A percentile compares a stretch with the other conserved stretches of the same genome.
Evolutionary conservation across 2,888 invertebrate genomes (phyloP).

Genomic region (Acronicta leporina): DNA sequence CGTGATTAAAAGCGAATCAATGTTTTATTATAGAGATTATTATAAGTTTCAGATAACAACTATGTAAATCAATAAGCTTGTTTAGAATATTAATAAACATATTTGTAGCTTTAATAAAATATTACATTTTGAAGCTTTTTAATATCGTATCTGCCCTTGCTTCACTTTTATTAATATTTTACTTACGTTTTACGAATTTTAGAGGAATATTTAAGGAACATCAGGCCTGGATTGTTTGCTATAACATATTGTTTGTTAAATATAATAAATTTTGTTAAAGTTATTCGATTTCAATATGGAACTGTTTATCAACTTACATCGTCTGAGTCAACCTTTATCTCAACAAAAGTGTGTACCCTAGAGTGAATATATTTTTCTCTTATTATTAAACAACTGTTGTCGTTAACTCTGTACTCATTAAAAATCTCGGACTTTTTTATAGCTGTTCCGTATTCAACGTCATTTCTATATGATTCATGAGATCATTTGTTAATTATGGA

Average conservation of each 20-base stretch:
- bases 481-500: constrained; percentile 53
- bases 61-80: constrained; percentile 13
- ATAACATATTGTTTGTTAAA: no score
- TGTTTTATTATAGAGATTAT: constrained; percentile 1
- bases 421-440: constrained; percentile 33
- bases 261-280: neutral
- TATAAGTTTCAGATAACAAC: constrained; percentile 4
- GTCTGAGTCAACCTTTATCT: constrained; percentile 12
- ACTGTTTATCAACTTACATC: neutral
- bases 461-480: constrained; percentile 43
- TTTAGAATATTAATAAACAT: constrained; percentile 13
- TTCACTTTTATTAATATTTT: neutral
- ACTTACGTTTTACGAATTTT: no score
- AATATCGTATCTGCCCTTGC: neutral
- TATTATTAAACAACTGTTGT: constrained; percentile 39
- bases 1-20: neutral
- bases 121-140: neutral
- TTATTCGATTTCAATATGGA: neutral
- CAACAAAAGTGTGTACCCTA: constrained; percentile 1
- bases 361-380: constrained; percentile 26
- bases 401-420: constrained; percentile 42
- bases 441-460: constrained; percentile 37
- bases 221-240: no score
- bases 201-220: no score
- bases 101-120: neutral